These are phyloP conservation scores for Blastomussa wellsi DNA, from an alignment of 92 coral and sea anemone species.

Conservation along the genomic window DNA sequence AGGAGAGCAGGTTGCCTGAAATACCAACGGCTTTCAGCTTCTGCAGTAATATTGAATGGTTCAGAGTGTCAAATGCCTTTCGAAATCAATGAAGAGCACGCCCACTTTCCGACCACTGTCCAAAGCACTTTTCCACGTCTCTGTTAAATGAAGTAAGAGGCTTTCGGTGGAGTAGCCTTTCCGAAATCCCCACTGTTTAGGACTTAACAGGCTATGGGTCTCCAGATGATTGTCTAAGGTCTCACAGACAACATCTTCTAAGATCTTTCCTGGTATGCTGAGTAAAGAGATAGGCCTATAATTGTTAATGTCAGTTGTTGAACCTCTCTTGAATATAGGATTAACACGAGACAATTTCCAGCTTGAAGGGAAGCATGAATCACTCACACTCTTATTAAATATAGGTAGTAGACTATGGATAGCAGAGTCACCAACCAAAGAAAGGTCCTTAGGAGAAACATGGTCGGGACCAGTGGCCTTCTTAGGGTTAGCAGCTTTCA, in stretches of 20 bases:
- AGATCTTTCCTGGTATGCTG: conserved; percentile 3
- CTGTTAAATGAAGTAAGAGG: too few species aligned
- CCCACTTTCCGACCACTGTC: neutral
- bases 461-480: conserved; percentile 38
- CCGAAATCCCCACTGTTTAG: too few species aligned
- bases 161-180: too few species aligned
- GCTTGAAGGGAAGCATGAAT: conserved; percentile 25
- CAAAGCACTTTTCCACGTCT: too few species aligned
- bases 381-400: conserved; percentile 33
- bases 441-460: conserved; percentile 34
- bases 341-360: conserved; percentile 45
- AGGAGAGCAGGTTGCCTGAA: too few species aligned
- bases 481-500: conserved; percentile 24
- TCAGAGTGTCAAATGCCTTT: neutral
- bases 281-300: conserved; percentile 17
- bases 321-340: conserved; percentile 24
- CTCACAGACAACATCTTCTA: too few species aligned
- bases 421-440: conserved; percentile 11
- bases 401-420: conserved; percentile 26
- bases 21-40: too few species aligned
- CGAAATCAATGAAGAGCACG: neutral
- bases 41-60: neutral
- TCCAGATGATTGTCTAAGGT: too few species aligned
- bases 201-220: too few species aligned
- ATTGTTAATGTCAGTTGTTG: conserved; percentile 5